A percentile compares a stretch with the other conserved stretches of the same genome.
Conservation (phyloP, 2,888 invertebrate species). For the Parnassius mnemosyne region DNA sequence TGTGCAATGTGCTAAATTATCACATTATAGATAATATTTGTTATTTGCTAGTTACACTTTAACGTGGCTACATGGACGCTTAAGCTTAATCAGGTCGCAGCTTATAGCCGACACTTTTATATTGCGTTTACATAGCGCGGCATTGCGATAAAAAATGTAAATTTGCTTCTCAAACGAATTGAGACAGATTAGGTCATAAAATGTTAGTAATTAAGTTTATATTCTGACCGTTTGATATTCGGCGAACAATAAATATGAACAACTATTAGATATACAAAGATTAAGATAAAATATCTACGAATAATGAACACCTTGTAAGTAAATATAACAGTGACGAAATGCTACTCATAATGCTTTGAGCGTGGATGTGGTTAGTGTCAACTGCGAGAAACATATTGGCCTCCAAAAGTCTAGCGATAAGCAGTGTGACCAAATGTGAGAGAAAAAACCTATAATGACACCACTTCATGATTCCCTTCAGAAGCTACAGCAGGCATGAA, state of each 20-base stretch:
- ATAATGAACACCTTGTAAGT: not conserved
- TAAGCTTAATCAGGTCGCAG: slow-evolving; percentile 27
- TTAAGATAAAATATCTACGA: not conserved
- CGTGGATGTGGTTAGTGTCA: too few relatives aligned
- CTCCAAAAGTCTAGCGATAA: too few relatives aligned
- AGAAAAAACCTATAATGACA: too few relatives aligned
- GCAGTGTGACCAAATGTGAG: too few relatives aligned
- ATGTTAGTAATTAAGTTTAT: slow-evolving; percentile 18
- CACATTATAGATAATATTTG: slow-evolving; percentile 23
- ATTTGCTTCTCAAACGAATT: slow-evolving; percentile 25
- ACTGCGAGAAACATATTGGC: too few relatives aligned
- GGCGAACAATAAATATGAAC: slow-evolving; percentile 2
- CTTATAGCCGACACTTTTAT: slow-evolving; percentile 24
- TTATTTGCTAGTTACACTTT: slow-evolving; percentile 19
- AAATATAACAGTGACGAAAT: not conserved
- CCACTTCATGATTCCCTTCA: too few relatives aligned
- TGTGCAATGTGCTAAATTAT: too few relatives aligned
- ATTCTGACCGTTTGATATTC: slow-evolving; percentile 8
- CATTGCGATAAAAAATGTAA: slow-evolving; percentile 25
- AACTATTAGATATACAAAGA: slow-evolving; percentile 4
- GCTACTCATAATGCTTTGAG: too few relatives aligned
- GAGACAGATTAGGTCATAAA: slow-evolving; percentile 27
- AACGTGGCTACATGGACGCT: slow-evolving; percentile 10
- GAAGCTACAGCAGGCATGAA: too few relatives aligned
- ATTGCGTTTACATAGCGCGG: slow-evolving; percentile 18